Evolutionary conservation across 2,113 vertebrate species (phyloP).

Genomic region (Myiozetetes cayanensis): DNA sequence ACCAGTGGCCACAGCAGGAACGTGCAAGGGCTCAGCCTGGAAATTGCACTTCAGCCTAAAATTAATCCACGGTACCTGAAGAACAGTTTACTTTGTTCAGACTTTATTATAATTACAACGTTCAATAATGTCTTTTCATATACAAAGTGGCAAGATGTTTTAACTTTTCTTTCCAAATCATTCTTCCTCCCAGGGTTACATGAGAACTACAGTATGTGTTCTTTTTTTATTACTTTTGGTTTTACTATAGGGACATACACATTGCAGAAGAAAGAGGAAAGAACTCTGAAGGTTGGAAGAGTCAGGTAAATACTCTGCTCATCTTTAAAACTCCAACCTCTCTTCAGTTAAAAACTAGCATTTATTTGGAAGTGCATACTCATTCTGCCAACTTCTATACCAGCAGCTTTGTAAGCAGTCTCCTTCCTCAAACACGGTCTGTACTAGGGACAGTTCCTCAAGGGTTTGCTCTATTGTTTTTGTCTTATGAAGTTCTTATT

Average conservation of each 20-base stretch:
- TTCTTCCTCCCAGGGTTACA: neutral
- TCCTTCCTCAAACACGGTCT: neutral
- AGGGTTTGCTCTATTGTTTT: neutral
- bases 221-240: neutral
- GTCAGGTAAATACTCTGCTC: neutral
- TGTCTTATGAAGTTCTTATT: neutral
- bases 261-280: neutral
- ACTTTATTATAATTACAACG: neutral
- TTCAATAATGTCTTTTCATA: neutral
- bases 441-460: neutral
- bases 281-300: neutral
- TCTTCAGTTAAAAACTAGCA: neutral
- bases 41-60: neutral
- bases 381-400: neutral
- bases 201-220: accelerated
- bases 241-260: neutral
- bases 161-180: neutral
- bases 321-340: neutral
- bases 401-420: neutral
- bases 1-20: accelerated
- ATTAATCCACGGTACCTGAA: neutral
- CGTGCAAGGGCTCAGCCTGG: neutral
- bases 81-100: neutral
- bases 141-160: neutral
- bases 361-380: neutral